Evolutionary conservation across 2,888 invertebrate genomes (phyloP), one percentile per base, ranked within the genome.

Genomic region (Macrophya annulata): DNA sequence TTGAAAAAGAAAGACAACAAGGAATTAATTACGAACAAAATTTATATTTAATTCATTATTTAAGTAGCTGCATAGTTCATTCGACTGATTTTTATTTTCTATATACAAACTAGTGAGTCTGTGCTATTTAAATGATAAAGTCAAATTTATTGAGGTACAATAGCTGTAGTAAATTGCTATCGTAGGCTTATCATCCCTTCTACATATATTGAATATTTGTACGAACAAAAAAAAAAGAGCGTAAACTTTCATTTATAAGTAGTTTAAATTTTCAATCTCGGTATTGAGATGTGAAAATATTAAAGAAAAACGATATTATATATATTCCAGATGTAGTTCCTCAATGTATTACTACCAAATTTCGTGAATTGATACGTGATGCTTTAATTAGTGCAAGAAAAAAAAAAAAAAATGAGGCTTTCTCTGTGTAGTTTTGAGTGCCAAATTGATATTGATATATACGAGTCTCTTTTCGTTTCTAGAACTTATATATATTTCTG

Each of bases 361-460:
- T 83, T 83, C 8, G 40, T 48, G 37, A 71, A 83, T 83, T 71
- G 37, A 81, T 81, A 68, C 37, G 68, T 68, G 83, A 71, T 83
- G 83, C 83, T 83, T 68, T 68, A 68, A 83, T 51, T 83, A 83
- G 83, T 83, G 83, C 83, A 51, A 82, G 59, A 55, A 40, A 71
- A 83, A 40, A 15, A 79, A 59, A 59, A 79, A n/a, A 43, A 43
- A 48, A 68, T 45, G 83, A 65, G 83, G 83, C 83, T 83, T 83
- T 83, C 48, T 68, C 83, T 83, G 83, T 83, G 68, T 83, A 83
- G 71, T 83, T 83, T 48, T 25, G 71, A 83, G 83, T 83, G 83
- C 83, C 83, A 83, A 83, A 83, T 83, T 83, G 83, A 83, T 83
- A 68, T 83, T 68, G 83, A 68, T 65, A 83, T 81, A 31, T 81